Base-by-base conservation (phyloP, 1,140 invertebrate species). In the Drosophila cardini region DNA sequence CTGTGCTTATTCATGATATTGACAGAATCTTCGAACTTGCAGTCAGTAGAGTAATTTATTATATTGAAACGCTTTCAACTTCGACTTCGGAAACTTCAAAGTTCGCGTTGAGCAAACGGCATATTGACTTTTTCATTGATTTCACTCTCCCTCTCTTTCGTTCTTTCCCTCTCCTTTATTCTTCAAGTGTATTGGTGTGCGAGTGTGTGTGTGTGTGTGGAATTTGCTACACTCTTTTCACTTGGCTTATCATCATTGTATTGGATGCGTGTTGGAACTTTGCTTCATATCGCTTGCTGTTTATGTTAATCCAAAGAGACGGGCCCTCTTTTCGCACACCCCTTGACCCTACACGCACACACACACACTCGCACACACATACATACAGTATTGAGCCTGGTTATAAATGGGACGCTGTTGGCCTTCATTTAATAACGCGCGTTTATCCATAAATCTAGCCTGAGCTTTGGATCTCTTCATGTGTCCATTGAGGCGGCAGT, bases 11-110 rank as follows among this genome's bases (percentile, higher is more conserved):
- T 52, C 18, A 53, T 48, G 45, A 72, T 81, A 77, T 77, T 73
- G 63, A 26, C 60, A 55, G 43, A 43, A 53, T 67, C 65, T 78
- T 72, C 50, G 68, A 64, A 62, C 64, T 79, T 71, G 55, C 61
- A 52, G 62, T 76, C 50, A 72, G 78, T 69, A 67, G 16, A 82
- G 75, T 78, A 86, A 86, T 86, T 86, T 86, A 86, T 86, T 86
- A 86, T 71, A 79, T 82, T 82, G 68, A 87, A 70, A 72, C 56
- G 57, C 57, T 46, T 62, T 38, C 55, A 50, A 58, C 32, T 36
- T 30, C 46, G 21, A 38, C 11, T 30, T 18, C 55, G 16, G 38
- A 4, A 69, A 77, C 81, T 84, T 78, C 58, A 67, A 76, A 78
- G 63, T 78, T 70, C 46, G 68, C 71, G 68, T 5, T 26, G 21